Evolutionary conservation across 2,888 invertebrate genomes (phyloP), one percentile per base, ranked within the genome.

Genomic region (Euzetes globulus): DNA sequence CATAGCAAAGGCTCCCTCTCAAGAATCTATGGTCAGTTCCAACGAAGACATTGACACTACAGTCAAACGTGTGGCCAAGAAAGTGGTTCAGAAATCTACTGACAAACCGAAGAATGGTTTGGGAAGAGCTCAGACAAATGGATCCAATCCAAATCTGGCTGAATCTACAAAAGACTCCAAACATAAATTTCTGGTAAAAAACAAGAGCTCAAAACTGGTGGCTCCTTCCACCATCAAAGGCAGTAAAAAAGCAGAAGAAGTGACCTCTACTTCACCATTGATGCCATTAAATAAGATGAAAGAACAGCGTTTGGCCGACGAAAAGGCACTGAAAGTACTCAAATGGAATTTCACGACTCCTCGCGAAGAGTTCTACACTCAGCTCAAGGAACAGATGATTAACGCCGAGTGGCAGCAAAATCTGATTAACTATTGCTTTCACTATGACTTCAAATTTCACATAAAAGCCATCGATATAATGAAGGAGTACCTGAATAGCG

Each of bases 311-410:
- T 88, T 92, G 65, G 90, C 93, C 70, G 98, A 99, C 81, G 98
- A 99, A 82, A 93, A 92, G 80, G 92, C 92, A 82, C 85, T 97
- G 75, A 94, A 94, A 85, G 86, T 85, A 2, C 84, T 97, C 25
- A 94, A 93, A 82, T 97, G 97, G 97, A 94, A 95, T 82, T 98
- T 98, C 81, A 90, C 92, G 0, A 88, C 91, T 0, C 96, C 98
- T 0, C 87, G 94, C 33, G 91, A 91, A 80, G 98, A 99, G 81
- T 98, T 96, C 84, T 91, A 94, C 17, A 93, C 94, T 22, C 87
- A 96, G 77, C 84, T 99, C 68, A 91, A 90, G 79, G 92, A 92
- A 77, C 92, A 95, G 82, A 95, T 99, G 94, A 85, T 86, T 0
- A 87, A 88, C 29, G 94, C 94, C 0, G 91, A 91, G 76, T 88